Base-by-base conservation (phyloP, 2,888 invertebrate species). In the Willowsia nigromaculata region DNA sequence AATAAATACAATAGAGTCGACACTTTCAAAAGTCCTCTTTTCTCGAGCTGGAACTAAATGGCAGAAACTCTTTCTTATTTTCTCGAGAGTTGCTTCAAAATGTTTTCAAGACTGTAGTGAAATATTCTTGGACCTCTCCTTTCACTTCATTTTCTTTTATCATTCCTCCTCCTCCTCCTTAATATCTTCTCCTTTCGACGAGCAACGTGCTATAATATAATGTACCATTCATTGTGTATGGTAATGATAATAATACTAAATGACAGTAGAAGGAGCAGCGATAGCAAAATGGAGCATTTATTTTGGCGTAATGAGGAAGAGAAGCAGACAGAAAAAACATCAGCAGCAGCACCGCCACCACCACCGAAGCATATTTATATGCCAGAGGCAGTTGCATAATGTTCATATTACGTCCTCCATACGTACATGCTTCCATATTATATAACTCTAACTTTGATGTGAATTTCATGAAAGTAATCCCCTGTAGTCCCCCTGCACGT, bases 1-100 rank as follows among this genome's bases (percentile, higher is more conserved):
- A 74, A 62, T 85, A 85, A 76, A 78, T 85, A 78, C 76, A 85
- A 85, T 62, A 76, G 85, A 25, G 40, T 78, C 78, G 65, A 85
- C 85, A 85, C 85, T 85, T 83, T 80, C 33, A 56, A 80, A 80
- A 80, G 43, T 15, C 18, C 71, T 65, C 11, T 18, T 65, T 27
- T 50, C 78, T 13, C 30, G 18, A 56, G 18, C 76, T 43, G 9
- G 9, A 71, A 25, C 25, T 43, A 13, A 47, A 68, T 40, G 18
- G 9, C 33, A 40, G 37, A 71, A 11, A 33, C 68, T 37, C 22
- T 68, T n/a, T 11, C 33, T 65, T 11, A 13, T 53, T 53, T 59
- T 59, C 59, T 27, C 11, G 27, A 6, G 47, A 43, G 27, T 15
- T 22, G 47, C 37, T 74, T 25, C 27, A 74, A 74, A 53, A 33